Evolutionary conservation across 2,888 invertebrate genomes (phyloP).

Genomic region (Phasia obesa): DNA sequence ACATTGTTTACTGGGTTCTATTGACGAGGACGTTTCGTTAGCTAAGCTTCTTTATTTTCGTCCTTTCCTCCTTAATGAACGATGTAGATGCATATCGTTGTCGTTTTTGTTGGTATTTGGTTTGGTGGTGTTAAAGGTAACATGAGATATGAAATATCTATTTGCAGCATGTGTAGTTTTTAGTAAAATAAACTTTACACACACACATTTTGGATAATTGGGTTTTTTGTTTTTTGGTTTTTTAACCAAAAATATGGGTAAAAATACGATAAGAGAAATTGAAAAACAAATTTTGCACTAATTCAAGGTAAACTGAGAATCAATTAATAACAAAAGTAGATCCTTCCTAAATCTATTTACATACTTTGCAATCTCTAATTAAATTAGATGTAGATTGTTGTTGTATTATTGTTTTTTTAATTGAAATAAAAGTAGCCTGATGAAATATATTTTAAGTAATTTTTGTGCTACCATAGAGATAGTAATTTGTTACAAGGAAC

Average conservation of each 20-base stretch:
- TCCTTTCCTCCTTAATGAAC: slow-evolving; percentile 20
- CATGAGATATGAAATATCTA: slow-evolving; percentile 51
- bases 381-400: not conserved
- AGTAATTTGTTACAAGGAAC: too few species aligned
- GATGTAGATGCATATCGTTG: not conserved
- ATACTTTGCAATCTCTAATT: slow-evolving; percentile 11
- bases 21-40: not conserved
- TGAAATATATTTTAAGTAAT: too few species aligned
- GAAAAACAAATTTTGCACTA: slow-evolving; percentile 50
- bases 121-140: slow-evolving; percentile 63
- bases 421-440: too few species aligned
- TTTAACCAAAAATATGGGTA: not conserved
- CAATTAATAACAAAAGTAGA: slow-evolving; percentile 51
- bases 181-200: slow-evolving; percentile 45
- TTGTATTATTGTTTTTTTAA: too few species aligned
- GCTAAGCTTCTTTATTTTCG: not conserved
- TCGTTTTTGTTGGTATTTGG: not conserved
- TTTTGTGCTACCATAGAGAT: too few species aligned
- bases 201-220: slow-evolving; percentile 47
- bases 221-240: slow-evolving; percentile 11
- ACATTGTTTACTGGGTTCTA: slow-evolving; percentile 49
- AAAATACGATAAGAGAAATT: not conserved
- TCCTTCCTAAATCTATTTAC: slow-evolving; percentile 38
- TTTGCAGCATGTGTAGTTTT: slow-evolving; percentile 60
- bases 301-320: slow-evolving; percentile 50